A percentile compares a stretch with the other conserved stretches of the same genome.
Conservation (phyloP, 2,888 invertebrate genomes). For the Malachius bipustulatus region DNA sequence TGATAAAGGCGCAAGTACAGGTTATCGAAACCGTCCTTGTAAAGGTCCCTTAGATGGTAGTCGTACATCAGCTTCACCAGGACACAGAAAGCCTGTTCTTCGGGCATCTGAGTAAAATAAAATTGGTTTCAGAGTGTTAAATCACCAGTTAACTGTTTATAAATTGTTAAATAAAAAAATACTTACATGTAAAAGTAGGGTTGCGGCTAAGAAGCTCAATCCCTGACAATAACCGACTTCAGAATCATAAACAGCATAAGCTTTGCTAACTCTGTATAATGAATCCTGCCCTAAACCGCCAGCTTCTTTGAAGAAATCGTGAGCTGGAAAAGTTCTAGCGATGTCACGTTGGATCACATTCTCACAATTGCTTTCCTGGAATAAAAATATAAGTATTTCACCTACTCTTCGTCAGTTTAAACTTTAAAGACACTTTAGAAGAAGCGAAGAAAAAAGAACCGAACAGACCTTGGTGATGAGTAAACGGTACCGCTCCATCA, state of each 20-base stretch:
- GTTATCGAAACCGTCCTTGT: conserved; percentile 94
- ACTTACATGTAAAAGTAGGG: conserved; percentile 86
- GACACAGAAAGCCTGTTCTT: conserved; percentile 97
- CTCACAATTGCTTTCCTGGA: conserved; percentile 86
- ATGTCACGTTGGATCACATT: conserved; percentile 93
- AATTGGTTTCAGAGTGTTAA: conserved; percentile 2
- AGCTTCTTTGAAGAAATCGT: conserved; percentile 92
- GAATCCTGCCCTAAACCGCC: conserved; percentile 95
- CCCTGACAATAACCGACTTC: conserved; percentile 99
- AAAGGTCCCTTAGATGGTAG: conserved; percentile 86
- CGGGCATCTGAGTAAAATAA: conserved; percentile 75
- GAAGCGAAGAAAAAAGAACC: too few relatives aligned
- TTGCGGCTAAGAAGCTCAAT: conserved; percentile 93
- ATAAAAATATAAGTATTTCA: conserved; percentile 10
- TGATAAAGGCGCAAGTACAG: conserved; percentile 92
- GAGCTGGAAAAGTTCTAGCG: conserved; percentile 96
- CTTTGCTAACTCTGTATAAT: conserved; percentile 88
- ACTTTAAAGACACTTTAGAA: too few relatives aligned
- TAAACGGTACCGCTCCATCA: conserved; percentile 86
- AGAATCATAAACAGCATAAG: conserved; percentile 92
- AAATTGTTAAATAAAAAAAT: conserved; percentile 2
- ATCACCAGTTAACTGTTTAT: conserved; percentile 1
- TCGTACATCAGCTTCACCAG: conserved; percentile 95
- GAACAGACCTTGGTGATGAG: conserved; percentile 90
- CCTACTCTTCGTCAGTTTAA: too few relatives aligned